Conservation (phyloP, 2,888 invertebrate species). For the Erebia palarica region DNA sequence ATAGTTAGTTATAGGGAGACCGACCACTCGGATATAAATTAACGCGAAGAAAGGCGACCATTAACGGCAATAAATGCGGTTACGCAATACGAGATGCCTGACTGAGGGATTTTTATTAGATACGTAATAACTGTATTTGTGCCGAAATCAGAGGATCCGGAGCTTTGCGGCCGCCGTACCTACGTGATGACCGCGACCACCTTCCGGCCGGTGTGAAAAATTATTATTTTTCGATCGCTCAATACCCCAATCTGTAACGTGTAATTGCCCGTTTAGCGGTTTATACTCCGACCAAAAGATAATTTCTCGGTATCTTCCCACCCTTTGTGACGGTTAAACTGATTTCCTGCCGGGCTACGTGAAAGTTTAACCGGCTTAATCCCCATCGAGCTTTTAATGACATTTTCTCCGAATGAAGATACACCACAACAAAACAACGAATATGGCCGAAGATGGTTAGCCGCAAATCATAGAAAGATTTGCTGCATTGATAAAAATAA, state of each 20-base stretch:
- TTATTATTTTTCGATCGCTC: constrained; percentile 78
- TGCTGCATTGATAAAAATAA: constrained; percentile 81
- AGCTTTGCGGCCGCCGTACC: constrained; percentile 57
- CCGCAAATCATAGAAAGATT: constrained; percentile 82
- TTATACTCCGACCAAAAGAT: constrained; percentile 73
- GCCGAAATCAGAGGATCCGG: constrained; percentile 64
- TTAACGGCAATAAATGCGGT: constrained; percentile 78
- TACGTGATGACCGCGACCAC: constrained; percentile 72
- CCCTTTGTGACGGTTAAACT: constrained; percentile 77
- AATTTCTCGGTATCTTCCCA: constrained; percentile 79
- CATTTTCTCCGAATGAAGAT: constrained; percentile 68
- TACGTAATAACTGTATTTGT: constrained; percentile 68
- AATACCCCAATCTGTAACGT: constrained; percentile 76
- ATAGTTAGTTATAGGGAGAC: too few relatives aligned
- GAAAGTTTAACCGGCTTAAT: constrained; percentile 78
- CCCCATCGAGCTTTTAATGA: constrained; percentile 80
- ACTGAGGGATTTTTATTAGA: constrained; percentile 74
- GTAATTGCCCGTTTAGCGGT: constrained; percentile 80
- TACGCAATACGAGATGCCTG: constrained; percentile 72
- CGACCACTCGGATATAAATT: constrained; percentile 57
- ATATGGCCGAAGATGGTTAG: constrained; percentile 69
- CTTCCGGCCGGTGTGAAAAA: constrained; percentile 79
- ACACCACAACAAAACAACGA: constrained; percentile 75
- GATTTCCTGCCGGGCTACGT: constrained; percentile 79
- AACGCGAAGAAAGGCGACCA: constrained; percentile 66